These are phyloP conservation scores for Siniperca knerii DNA, from an alignment of 2,113 vertebrate genomes.

Conservation along the genomic window DNA sequence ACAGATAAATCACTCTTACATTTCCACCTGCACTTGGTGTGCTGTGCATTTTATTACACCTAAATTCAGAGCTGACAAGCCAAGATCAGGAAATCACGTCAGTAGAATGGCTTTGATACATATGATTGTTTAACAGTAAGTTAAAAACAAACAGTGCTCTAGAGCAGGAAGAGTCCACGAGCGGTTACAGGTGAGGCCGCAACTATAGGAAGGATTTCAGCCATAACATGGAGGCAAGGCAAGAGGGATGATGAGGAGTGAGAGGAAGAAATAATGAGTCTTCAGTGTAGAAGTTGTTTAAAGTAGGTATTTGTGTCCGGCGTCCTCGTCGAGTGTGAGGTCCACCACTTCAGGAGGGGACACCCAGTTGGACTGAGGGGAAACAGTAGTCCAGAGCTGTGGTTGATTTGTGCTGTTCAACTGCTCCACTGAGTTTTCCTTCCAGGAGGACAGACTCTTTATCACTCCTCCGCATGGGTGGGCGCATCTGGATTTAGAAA, in stretches of 20 bases:
- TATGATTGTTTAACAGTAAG: constrained; percentile 66
- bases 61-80: constrained; percentile 48
- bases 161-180: constrained; percentile 65
- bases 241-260: constrained; percentile 68
- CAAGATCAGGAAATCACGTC: constrained; percentile 53
- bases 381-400: constrained; percentile 91
- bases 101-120: constrained; percentile 77
- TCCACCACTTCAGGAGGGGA: constrained; percentile 95
- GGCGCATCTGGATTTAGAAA: constrained; percentile 84
- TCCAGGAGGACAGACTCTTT: constrained; percentile 96
- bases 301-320: constrained; percentile 94
- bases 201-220: constrained; percentile 78
- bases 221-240: constrained; percentile 41
- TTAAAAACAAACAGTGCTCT: constrained; percentile 68
- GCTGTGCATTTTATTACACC: constrained; percentile 56
- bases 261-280: constrained; percentile 39
- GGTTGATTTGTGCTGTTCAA: constrained; percentile 85
- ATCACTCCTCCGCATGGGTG: constrained; percentile 96
- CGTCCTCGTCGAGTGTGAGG: constrained; percentile 96
- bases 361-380: constrained; percentile 92
- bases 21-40: constrained; percentile 64
- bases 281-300: constrained; percentile 86
- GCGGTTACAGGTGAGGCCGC: constrained; percentile 62
- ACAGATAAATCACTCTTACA: constrained; percentile 53
- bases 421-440: constrained; percentile 85